Base-by-base conservation (phyloP, 2,888 invertebrate genomes). In the Neoaliturus tenellus region DNA sequence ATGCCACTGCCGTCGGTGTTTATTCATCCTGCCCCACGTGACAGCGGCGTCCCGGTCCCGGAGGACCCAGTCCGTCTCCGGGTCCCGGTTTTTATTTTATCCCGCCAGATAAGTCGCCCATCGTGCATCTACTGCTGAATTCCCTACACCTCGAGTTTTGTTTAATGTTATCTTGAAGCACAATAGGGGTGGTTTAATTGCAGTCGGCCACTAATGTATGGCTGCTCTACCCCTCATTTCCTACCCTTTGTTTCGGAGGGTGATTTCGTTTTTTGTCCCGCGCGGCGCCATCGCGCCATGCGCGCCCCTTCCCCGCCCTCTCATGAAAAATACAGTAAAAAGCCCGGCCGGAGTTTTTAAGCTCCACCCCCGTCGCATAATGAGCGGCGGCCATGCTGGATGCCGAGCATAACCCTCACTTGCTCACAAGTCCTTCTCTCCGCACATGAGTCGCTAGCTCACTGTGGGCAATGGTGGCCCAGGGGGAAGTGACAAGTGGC, bases 201-300 rank as follows among this genome's bases (percentile, higher is more conserved):
- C 86, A 85, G 85, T 85, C 82, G 35, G 12, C 33, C 75, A 80
- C 84, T 84, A 84, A 84, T 84, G 84, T 84, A 84, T 84, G 80
- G 84, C 55, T 80, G 75, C 84, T 75, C 58, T 71, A 55, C 84
- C 81, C 81, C 81, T 80, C 80, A 71, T 84, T 85, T 81, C 85
- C 85, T 80, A 81, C 86, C 85, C 85, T 86, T 86, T 86, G 85
- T 85, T 86, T 86, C 83, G 85, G 83, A 85, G 86, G 85, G 85
- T 80, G 84, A 84, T 84, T 84, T 81, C 81, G 75, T 84, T 85
- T 85, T 86, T 85, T 86, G 81, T 81, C 75, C 84, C 81, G 84
- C 28, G 69, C 51, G 71, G 81, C 84, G 75, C 85, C 85, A 81
- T 83, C 75, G 82, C 85, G 48, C 17, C 39, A 75, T 81, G 81